phyloP scores from a whole-genome alignment of 2,888 invertebrate species.

The Laspeyria flexula region DNA sequence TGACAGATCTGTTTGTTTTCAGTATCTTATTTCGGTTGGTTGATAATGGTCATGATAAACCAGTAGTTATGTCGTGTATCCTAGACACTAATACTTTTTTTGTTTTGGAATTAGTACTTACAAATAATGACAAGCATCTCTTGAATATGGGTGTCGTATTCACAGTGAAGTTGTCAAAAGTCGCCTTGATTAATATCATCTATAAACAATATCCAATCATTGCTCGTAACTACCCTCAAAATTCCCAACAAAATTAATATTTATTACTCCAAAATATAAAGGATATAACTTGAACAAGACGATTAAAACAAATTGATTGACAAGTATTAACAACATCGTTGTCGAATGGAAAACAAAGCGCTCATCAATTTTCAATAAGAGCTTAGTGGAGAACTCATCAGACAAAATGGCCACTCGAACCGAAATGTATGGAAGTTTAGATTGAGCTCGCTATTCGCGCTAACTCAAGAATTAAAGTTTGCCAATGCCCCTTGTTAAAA shows the following conservation, averaged over 20 bases:
- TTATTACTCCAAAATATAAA: conserved; percentile 2
- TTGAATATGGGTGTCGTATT: too few relatives aligned
- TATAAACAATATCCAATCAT: background rate
- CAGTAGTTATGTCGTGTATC: too few relatives aligned
- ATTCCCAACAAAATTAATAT: conserved; percentile 2
- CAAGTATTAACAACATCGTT: conserved; percentile 16
- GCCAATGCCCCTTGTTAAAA: conserved; percentile 16
- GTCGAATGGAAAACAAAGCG: conserved; percentile 33
- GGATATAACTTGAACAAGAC: conserved; percentile 10
- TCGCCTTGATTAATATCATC: background rate
- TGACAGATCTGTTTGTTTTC: too few relatives aligned
- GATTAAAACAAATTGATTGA: conserved; percentile 23
- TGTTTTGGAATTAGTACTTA: too few relatives aligned
- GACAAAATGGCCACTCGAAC: conserved; percentile 41
- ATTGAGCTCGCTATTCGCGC: conserved; percentile 28
- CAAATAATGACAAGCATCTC: too few relatives aligned
- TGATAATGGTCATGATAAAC: too few relatives aligned
- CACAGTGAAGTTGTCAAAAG: too few relatives aligned
- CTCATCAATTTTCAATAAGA: conserved; percentile 41
- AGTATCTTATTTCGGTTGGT: too few relatives aligned
- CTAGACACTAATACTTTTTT: too few relatives aligned
- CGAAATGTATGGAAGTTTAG: conserved; percentile 37
- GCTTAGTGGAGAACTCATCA: conserved; percentile 31
- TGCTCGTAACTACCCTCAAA: background rate
- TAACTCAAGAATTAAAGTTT: conserved; percentile 40